phyloP scores from a whole-genome alignment of 2,888 invertebrate species.

The Parochlus steinenii region DNA sequence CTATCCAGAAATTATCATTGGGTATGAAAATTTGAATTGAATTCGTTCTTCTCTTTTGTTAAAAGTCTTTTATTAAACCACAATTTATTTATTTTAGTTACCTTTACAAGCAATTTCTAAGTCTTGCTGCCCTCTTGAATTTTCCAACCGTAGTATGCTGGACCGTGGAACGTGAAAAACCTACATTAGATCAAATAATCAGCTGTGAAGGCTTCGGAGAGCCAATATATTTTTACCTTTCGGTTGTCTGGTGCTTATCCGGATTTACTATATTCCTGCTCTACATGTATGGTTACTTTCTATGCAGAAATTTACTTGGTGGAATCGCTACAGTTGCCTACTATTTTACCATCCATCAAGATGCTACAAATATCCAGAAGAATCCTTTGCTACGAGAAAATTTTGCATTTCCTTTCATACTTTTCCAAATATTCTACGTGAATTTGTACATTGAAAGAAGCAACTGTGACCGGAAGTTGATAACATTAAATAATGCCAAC shows the following conservation, averaged over 20 bases:
- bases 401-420: slow-evolving; percentile 64
- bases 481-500: too few species aligned
- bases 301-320: slow-evolving; percentile 52
- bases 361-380: slow-evolving; percentile 73
- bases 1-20: slow-evolving; percentile 56
- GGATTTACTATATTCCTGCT: slow-evolving; percentile 50
- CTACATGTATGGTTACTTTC: slow-evolving; percentile 40
- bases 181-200: slow-evolving; percentile 30
- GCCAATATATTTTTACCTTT: slow-evolving; percentile 67
- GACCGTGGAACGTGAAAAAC: slow-evolving; percentile 31
- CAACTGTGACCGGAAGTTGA: slow-evolving; percentile 16
- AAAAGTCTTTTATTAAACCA: slow-evolving; percentile 32
- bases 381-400: slow-evolving; percentile 74
- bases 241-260: slow-evolving; percentile 56
- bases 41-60: slow-evolving; percentile 19
- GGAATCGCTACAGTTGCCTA: slow-evolving; percentile 52
- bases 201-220: slow-evolving; percentile 70
- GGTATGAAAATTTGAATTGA: slow-evolving; percentile 18
- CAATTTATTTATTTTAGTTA: slow-evolving; percentile 24
- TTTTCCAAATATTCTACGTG: slow-evolving; percentile 54
- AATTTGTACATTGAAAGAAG: slow-evolving; percentile 34
- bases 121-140: slow-evolving; percentile 15
- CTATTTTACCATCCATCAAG: slow-evolving; percentile 69
- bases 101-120: slow-evolving; percentile 15
- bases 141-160: slow-evolving; percentile 26